These are phyloP conservation scores for Chrysodeixis includens DNA, from an alignment of 2,888 invertebrate species.

Conservation along the genomic window DNA sequence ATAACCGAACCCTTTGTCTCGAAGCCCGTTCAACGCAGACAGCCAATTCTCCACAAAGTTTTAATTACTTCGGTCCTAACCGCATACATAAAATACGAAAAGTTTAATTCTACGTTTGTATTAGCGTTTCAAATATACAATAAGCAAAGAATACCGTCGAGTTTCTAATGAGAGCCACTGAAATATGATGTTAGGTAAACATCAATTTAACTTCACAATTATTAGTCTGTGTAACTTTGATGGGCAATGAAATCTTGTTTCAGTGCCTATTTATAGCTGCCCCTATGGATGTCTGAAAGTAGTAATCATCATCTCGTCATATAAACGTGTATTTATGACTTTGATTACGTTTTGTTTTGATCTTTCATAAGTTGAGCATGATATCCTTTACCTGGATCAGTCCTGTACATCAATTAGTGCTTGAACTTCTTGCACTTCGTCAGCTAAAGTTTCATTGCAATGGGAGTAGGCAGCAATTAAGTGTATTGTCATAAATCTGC, in stretches of 20 bases:
- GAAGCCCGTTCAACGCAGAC: slow-evolving; percentile 28
- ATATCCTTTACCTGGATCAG: neutral
- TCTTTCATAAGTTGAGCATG: too few relatives aligned
- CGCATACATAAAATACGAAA: slow-evolving; percentile 28
- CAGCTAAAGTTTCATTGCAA: neutral
- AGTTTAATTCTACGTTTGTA: slow-evolving; percentile 26
- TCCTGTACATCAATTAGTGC: neutral
- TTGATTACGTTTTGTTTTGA: too few relatives aligned
- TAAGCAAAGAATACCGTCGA: neutral
- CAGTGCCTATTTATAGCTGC: neutral
- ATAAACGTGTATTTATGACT: neutral
- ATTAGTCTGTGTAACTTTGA: neutral
- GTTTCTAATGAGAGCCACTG: neutral
- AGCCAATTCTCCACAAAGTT: slow-evolving; percentile 46
- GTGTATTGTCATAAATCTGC: slow-evolving; percentile 26
- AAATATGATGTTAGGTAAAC: neutral
- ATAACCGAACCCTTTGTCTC: slow-evolving; percentile 23
- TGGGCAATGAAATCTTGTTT: neutral
- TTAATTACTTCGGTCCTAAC: slow-evolving; percentile 45
- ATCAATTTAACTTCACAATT: slow-evolving; percentile 2
- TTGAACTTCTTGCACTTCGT: neutral
- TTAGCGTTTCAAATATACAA: slow-evolving; percentile 20
- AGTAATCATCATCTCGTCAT: neutral
- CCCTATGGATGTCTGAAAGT: neutral
- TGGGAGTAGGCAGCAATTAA: slow-evolving; percentile 24